A percentile compares a stretch with the other conserved stretches of the same genome.
phyloP scores from a whole-genome alignment of 2,797 vertebrate species.

The Hemitrygon akajei region DNA sequence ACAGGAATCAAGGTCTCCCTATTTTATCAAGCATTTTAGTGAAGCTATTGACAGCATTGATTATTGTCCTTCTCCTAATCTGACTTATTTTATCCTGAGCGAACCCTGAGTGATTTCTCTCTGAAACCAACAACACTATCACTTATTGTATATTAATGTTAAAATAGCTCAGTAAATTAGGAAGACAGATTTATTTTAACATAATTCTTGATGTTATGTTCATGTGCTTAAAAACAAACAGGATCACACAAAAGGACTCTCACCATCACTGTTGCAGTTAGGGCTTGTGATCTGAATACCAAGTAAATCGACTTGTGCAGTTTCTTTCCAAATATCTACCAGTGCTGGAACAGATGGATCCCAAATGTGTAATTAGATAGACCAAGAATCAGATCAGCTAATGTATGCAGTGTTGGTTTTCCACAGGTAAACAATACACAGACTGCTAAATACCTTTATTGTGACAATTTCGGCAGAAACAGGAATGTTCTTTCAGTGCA shows the following conservation, averaged over 20 bases:
- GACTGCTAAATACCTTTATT: neutral
- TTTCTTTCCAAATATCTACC: neutral
- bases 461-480: neutral
- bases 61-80: neutral
- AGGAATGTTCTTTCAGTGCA: neutral
- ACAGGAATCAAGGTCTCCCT: neutral
- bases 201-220: slow-evolving; percentile 1
- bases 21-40: neutral
- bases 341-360: neutral
- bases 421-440: neutral
- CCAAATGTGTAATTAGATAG: neutral
- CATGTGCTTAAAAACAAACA: neutral
- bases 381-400: slow-evolving; percentile 9
- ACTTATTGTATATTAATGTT: neutral
- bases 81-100: neutral
- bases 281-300: neutral
- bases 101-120: neutral
- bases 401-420: neutral
- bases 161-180: neutral
- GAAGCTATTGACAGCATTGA: neutral
- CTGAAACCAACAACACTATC: neutral
- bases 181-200: neutral
- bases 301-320: neutral
- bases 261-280: neutral
- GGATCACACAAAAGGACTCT: neutral